Base-by-base conservation (phyloP, 2,113 vertebrate genomes). In the Suncus etruscus region DNA sequence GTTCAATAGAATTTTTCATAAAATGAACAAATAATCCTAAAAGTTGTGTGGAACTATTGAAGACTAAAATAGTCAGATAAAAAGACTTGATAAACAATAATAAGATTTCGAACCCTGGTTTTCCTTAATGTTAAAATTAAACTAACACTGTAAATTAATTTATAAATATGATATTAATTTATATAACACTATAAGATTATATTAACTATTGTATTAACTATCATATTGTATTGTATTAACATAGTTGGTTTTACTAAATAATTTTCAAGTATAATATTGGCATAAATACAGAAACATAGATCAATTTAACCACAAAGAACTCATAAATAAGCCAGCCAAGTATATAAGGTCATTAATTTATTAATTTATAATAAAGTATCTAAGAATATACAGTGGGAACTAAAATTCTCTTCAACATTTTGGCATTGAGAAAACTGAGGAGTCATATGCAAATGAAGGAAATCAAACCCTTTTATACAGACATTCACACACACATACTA, bases 21-120 rank as follows among this genome's bases (percentile, higher is more conserved):
- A 20, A 88, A 83, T 39, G 51, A 88, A 75, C 9, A 68, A 76
- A 72, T 12, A 92, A 83, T 58, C 27, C 32, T 25, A 90, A 87
- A 68, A 68, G 22, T 31, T 54, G 14, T 69, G 18, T 83, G 27
- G 20, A 58, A 76, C 6, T 63, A 47, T 20, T 20, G 47, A 58
- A 84, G 2, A 27, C 20, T 63, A 15, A 11, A 54, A 31, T 47
- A 76, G 10, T 15, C 15, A 12, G n/a, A n/a, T 12, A 70, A 68
- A 54, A 83, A 14, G 47, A 90, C n/a, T 8, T 47, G 45, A 54
- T 16, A 73, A 65, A 73, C 29, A 81, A 39, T 20, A 54, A 1
- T n/a, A 25, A 68, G 66, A 31, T 39, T 39, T 39, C 39, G 39
- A 39, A 76, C 76, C 12, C 48, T 76, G 72, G 47, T 76, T 90